Conservation (phyloP, 2,797 vertebrate species). For the Sebastes iracundus region DNA sequence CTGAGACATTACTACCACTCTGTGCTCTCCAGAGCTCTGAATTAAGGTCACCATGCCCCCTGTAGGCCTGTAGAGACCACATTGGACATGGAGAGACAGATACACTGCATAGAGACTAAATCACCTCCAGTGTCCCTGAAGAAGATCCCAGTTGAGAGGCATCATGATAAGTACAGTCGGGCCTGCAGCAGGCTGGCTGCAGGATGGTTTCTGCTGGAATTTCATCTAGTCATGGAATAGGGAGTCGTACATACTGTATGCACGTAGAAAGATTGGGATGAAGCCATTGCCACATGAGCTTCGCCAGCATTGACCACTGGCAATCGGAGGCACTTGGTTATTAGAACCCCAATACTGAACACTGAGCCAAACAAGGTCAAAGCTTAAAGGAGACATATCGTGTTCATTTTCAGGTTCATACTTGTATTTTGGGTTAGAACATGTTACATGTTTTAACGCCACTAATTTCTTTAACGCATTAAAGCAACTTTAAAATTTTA, state of each 20-base stretch:
- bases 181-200: conserved; percentile 23
- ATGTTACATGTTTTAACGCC: too few species aligned
- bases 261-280: background rate
- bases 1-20: conserved; percentile 48
- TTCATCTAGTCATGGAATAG: background rate
- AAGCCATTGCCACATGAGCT: too few species aligned
- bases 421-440: too few species aligned
- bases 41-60: conserved; percentile 21
- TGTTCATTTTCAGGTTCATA: too few species aligned
- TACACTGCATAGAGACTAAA: background rate
- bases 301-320: too few species aligned
- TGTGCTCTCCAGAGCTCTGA: conserved; percentile 14
- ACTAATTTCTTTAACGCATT: too few species aligned
- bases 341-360: conserved; percentile 6
- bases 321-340: conserved; percentile 26
- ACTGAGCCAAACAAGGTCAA: conserved; percentile 49
- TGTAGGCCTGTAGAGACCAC: conserved; percentile 23
- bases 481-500: too few species aligned
- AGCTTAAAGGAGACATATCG: background rate
- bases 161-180: conserved; percentile 21
- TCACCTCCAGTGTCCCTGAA: background rate
- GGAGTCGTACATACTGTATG: background rate
- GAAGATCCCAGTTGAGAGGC: background rate
- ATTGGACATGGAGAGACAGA: conserved; percentile 46
- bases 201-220: conserved; percentile 2